Evolutionary conservation across 2,888 invertebrate species (phyloP), one percentile per base, ranked within the genome.

Genomic region (Drosophila cracens): DNA sequence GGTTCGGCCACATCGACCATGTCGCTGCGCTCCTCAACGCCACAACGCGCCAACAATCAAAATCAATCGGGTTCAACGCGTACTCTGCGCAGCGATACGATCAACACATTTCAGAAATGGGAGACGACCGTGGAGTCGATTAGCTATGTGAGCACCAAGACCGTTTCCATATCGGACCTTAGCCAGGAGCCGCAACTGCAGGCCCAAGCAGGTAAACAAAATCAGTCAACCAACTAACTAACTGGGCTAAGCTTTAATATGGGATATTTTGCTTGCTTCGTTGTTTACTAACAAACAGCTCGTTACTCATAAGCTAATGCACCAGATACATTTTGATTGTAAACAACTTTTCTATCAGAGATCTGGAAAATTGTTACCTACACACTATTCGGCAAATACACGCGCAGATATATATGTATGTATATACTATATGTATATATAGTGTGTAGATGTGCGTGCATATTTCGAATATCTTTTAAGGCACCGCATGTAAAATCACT

Each of bases 71-170:
- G 29, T 4, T 81, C 85, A 6, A 79, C 75, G 29, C 83, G 91
- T n/a, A 86, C 91, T 18, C 74, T 93, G 2, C 91, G 92, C 56
- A 91, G 92, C 69, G 92, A 92, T 69, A 90, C 87, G 38, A 92
- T 93, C 72, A 93, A 92, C 77, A 92, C 93, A 53, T 92, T 92
- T 69, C 92, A 93, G 74, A 93, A 92, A 83, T 93, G 93, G 93
- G 93, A 93, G 74, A 93, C 93, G 25, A 93, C 93, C 29, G 87
- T 93, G 5, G 93, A 93, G 74, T 93, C 93, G 36, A 91, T 93
- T 61, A 92, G 92, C 72, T 93, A 92, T 83, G 92, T 93, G 68
- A 92, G 92, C 83, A 92, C 90, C 66, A 92, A 92, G 80, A 91
- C 93, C 27, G 78, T 92, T 29, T 84, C 91, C 74, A 85, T 90